Evolutionary conservation across 2,113 vertebrate genomes (phyloP).

Genomic region (Gila orcuttii): DNA sequence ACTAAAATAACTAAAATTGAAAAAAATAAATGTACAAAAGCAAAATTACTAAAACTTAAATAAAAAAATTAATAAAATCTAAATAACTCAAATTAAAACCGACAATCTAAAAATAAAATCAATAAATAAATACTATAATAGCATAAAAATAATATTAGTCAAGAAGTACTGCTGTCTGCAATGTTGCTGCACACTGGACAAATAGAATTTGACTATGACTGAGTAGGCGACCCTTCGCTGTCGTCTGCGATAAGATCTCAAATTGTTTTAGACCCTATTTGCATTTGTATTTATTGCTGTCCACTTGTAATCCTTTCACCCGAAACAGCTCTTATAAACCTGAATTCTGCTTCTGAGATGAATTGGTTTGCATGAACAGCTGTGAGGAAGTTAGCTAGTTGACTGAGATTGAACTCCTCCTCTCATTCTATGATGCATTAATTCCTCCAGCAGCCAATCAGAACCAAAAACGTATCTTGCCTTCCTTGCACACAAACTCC

Average conservation of each 20-base stretch:
- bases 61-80: no score
- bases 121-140: no score
- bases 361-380: background rate
- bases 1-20: no score
- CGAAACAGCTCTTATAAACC: background rate
- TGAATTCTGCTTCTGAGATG: background rate
- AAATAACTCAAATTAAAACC: no score
- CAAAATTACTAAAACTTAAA: no score
- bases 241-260: background rate
- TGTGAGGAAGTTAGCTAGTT: conserved; percentile 3
- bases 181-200: no score
- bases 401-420: background rate
- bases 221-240: no score
- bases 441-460: conserved; percentile 14
- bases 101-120: no score
- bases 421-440: background rate
- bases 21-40: no score
- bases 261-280: background rate
- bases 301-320: background rate
- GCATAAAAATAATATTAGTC: no score
- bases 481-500: conserved; percentile 35
- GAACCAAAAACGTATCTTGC: conserved; percentile 14
- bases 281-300: background rate
- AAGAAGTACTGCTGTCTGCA: no score
- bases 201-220: no score